Evolutionary conservation across 2,797 vertebrate species (phyloP).

Genomic region (Characodon lateralis): DNA sequence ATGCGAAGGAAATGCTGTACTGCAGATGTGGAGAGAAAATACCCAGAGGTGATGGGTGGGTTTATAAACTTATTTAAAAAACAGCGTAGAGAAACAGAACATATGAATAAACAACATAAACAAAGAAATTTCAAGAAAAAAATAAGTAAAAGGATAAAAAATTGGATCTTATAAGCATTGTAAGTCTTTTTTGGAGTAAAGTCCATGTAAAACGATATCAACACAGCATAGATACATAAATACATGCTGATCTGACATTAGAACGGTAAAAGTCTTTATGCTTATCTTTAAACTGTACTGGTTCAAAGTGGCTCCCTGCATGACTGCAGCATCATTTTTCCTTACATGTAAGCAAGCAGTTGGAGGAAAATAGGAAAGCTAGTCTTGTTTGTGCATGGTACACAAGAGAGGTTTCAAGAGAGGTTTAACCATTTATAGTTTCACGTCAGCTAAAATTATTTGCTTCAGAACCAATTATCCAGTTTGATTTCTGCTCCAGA

Average conservation of each 20-base stretch:
- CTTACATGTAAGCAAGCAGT: not conserved
- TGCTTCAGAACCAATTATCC: constrained; percentile 61
- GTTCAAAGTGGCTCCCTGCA: not conserved
- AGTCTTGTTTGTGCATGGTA: constrained; percentile 32
- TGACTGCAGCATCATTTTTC: constrained; percentile 1
- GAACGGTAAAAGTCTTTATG: not conserved
- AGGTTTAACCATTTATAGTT: constrained; percentile 52
- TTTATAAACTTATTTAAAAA: constrained; percentile 21
- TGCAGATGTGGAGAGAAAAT: constrained; percentile 63
- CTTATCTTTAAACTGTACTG: not conserved
- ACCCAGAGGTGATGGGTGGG: constrained; percentile 42
- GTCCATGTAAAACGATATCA: not conserved
- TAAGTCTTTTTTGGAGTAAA: not conserved
- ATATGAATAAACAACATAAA: constrained; percentile 11
- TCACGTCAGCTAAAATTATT: constrained; percentile 48
- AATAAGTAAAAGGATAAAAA: constrained; percentile 15
- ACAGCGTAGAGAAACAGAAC: constrained; percentile 10
- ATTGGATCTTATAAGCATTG: constrained; percentile 9
- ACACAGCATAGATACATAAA: not conserved
- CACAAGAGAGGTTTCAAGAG: constrained; percentile 32
- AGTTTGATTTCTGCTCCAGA: constrained; percentile 21
- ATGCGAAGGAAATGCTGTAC: constrained; percentile 60
- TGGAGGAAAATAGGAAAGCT: constrained; percentile 17
- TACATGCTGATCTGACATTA: not conserved
- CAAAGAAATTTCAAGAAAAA: not conserved